phyloP scores from a whole-genome alignment of 1,140 invertebrate species.

The Pinna nobilis region DNA sequence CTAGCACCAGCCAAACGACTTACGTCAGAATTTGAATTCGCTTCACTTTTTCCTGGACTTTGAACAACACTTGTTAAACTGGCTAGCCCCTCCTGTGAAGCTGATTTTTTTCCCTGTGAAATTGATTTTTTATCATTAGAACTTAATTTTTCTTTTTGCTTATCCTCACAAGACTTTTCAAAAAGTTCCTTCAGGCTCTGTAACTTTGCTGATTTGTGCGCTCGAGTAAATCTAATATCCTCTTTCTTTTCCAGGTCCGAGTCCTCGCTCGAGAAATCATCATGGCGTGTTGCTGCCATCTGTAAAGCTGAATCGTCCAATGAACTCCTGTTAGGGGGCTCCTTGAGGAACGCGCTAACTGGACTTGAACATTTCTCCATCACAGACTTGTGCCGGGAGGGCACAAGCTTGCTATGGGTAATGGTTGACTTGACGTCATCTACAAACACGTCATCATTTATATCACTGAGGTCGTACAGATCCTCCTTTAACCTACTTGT shows the following conservation, averaged over 20 bases:
- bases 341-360: slow-evolving; percentile 12
- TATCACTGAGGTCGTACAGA: slow-evolving; percentile 37
- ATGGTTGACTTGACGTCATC: slow-evolving; percentile 33
- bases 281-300: slow-evolving; percentile 56
- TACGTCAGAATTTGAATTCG: too few relatives aligned
- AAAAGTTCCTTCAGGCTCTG: slow-evolving; percentile 64
- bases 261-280: slow-evolving; percentile 49
- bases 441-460: slow-evolving; percentile 54
- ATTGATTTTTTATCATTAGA: slow-evolving; percentile 33
- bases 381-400: slow-evolving; percentile 2
- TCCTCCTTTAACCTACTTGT: slow-evolving; percentile 13
- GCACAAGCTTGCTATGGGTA: slow-evolving; percentile 2
- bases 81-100: slow-evolving; percentile 20
- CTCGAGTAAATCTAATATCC: slow-evolving; percentile 57
- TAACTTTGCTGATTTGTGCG: slow-evolving; percentile 61
- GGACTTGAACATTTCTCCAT: background rate
- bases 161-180: slow-evolving; percentile 54
- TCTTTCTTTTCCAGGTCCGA: slow-evolving; percentile 34
- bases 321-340: slow-evolving; percentile 53
- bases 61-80: background rate
- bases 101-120: background rate
- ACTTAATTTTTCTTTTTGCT: slow-evolving; percentile 26
- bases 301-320: slow-evolving; percentile 64
- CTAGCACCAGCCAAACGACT: slow-evolving; percentile 14
- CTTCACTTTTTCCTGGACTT: background rate